Percentiles rank a stretch among this genome's conserved stretches.
Conservation (phyloP, 2,797 vertebrate species). For the Sebastiscus albofasciatus region DNA sequence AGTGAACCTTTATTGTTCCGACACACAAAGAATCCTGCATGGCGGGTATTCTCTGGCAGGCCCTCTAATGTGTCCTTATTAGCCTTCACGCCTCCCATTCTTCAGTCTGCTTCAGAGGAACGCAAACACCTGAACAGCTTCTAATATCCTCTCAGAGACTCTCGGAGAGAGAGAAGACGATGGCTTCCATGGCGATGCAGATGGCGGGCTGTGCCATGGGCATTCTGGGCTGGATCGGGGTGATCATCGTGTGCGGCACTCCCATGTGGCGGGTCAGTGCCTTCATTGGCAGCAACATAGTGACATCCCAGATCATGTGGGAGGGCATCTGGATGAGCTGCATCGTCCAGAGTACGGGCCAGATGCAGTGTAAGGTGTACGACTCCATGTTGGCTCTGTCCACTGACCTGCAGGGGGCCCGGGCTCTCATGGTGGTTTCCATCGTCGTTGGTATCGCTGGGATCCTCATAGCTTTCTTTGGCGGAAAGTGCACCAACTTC, state of each 20-base stretch:
- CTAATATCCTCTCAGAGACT: not conserved
- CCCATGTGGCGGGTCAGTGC: slow-evolving; percentile 82
- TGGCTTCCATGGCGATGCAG: slow-evolving; percentile 78
- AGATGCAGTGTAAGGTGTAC: slow-evolving; percentile 83
- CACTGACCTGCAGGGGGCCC: slow-evolving; percentile 76
- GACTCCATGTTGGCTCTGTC: slow-evolving; percentile 79
- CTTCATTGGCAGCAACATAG: slow-evolving; percentile 79
- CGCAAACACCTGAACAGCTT: slow-evolving; percentile 13
- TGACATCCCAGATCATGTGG: slow-evolving; percentile 80
- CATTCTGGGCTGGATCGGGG: slow-evolving; percentile 78
- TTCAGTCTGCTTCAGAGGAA: slow-evolving; percentile 20
- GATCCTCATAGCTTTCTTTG: slow-evolving; percentile 73
- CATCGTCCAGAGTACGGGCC: slow-evolving; percentile 81
- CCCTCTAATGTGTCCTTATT: slow-evolving; percentile 11
- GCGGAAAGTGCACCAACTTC: slow-evolving; percentile 86
- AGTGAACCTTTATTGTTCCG: slow-evolving; percentile 41
- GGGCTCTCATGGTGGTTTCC: slow-evolving; percentile 76
- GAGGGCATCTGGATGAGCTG: slow-evolving; percentile 86
- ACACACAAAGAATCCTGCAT: slow-evolving; percentile 64
- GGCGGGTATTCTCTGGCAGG: slow-evolving; percentile 48
- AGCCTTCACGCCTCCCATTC: slow-evolving; percentile 52
- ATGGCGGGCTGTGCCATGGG: slow-evolving; percentile 67
- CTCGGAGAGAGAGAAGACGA: slow-evolving; percentile 32
- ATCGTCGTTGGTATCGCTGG: slow-evolving; percentile 75
- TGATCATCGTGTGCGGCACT: slow-evolving; percentile 63